Conservation (phyloP, 2,113 vertebrate genomes). For the Odontophorus gujanensis region DNA sequence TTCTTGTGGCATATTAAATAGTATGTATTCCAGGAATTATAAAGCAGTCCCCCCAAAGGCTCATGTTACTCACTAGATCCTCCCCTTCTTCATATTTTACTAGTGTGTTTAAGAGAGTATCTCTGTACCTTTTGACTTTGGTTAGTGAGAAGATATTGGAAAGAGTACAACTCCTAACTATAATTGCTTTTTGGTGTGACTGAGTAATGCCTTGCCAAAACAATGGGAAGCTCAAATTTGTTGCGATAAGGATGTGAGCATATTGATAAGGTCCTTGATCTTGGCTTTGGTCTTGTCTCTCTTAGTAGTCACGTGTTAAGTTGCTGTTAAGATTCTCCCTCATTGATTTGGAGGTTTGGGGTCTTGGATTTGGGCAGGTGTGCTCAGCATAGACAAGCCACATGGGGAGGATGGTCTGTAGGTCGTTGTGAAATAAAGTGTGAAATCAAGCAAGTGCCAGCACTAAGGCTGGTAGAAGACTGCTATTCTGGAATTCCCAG, state of each 20-base stretch:
- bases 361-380: neutral
- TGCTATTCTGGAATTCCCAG: constrained; percentile 11
- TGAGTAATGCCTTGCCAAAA: neutral
- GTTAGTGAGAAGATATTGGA: neutral
- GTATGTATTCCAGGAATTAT: neutral
- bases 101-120: neutral
- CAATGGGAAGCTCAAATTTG: neutral
- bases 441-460: neutral
- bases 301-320: neutral
- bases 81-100: neutral
- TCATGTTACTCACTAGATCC: neutral
- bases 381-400: neutral
- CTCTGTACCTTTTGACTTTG: neutral
- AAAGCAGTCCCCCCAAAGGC: neutral
- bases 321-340: neutral
- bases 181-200: neutral
- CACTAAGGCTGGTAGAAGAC: neutral
- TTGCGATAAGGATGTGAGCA: neutral
- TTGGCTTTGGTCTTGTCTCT: neutral
- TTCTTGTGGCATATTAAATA: rapidly evolving
- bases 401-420: neutral
- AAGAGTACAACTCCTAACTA: neutral
- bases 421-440: constrained; percentile 14
- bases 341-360: neutral
- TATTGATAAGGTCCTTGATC: neutral